A percentile compares a stretch with the other conserved stretches of the same genome.
These are phyloP conservation scores for Marronus borbonicus DNA, from an alignment of 2,888 invertebrate species.

Conservation along the genomic window DNA sequence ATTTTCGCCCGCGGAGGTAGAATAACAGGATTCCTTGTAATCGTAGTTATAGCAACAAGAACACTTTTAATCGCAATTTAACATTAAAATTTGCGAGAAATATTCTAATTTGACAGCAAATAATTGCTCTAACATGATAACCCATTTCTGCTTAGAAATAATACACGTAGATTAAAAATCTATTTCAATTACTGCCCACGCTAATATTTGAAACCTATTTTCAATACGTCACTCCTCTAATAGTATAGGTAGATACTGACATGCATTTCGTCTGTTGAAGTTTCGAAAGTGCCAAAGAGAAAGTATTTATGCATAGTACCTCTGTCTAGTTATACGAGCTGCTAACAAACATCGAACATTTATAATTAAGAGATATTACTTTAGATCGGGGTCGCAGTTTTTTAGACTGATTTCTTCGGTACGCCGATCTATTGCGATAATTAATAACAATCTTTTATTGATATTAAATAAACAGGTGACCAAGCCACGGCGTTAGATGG, in stretches of 20 bases:
- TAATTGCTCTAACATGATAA: no score
- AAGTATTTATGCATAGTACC: background rate
- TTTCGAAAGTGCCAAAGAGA: background rate
- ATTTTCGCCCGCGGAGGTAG: no score
- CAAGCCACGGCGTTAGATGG: background rate
- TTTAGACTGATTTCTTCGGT: background rate
- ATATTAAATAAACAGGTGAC: constrained; percentile 3
- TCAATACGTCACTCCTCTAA: background rate
- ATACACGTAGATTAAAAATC: background rate
- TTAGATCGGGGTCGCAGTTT: background rate
- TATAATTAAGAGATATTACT: background rate
- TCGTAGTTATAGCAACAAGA: no score
- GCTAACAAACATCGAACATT: background rate
- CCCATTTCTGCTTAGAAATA: background rate
- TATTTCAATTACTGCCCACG: constrained; percentile 2
- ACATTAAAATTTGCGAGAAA: no score
- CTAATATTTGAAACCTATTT: background rate
- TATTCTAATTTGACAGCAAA: no score
- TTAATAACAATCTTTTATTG: background rate
- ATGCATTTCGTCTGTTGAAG: background rate
- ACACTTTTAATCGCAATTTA: no score
- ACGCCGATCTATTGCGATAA: background rate
- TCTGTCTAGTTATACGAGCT: background rate
- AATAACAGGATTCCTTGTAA: no score
- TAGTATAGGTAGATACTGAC: background rate